Percentiles rank a stretch among this genome's conserved stretches.
Evolutionary conservation across 1,140 invertebrate genomes (phyloP).

Genomic region (Oncopodura yosiiana): DNA sequence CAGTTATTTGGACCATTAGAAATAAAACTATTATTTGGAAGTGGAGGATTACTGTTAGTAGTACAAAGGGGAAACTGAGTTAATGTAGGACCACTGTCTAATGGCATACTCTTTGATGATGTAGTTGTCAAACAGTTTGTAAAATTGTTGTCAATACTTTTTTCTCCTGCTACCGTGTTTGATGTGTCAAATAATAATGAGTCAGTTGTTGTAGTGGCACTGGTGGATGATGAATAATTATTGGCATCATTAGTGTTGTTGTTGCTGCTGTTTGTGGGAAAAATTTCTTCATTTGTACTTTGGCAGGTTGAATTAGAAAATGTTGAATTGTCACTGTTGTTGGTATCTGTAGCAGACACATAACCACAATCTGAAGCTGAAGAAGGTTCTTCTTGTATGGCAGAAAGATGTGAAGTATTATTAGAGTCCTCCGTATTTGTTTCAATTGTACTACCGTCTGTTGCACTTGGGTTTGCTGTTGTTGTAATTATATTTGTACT

Average conservation of each 20-base stretch:
- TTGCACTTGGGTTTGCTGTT: too few relatives aligned
- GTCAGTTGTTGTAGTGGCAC: background rate
- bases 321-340: background rate
- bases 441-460: too few relatives aligned
- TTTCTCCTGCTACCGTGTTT: background rate
- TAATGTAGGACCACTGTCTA: constrained; percentile 15
- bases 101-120: constrained; percentile 9
- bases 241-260: background rate
- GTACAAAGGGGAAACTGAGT: constrained; percentile 14
- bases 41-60: too few relatives aligned
- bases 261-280: background rate
- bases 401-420: too few relatives aligned
- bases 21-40: background rate
- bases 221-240: background rate
- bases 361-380: too few relatives aligned
- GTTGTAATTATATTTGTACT: too few relatives aligned
- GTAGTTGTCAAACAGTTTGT: background rate
- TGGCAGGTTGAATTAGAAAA: background rate
- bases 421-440: too few relatives aligned
- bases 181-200: too few relatives aligned
- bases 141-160: background rate
- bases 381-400: too few relatives aligned
- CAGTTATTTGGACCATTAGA: too few relatives aligned
- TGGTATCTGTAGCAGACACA: background rate
- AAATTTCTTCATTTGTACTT: background rate